phyloP scores from a whole-genome alignment of 1,140 invertebrate genomes.

The Zaprionus taronus region DNA sequence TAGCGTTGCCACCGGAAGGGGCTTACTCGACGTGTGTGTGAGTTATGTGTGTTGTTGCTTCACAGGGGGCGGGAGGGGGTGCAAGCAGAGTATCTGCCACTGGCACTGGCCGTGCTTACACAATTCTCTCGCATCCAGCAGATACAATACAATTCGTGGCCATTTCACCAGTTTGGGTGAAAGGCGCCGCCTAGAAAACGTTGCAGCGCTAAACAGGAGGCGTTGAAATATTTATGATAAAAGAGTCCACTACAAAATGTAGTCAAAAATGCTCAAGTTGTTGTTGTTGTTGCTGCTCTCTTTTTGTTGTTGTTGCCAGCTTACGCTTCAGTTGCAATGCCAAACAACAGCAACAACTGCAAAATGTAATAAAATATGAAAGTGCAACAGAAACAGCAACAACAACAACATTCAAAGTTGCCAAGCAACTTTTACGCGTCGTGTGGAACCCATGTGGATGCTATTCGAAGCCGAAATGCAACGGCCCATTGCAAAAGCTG shows the following conservation, averaged over 20 bases:
- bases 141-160: slow-evolving; percentile 45
- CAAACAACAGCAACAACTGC: slow-evolving; percentile 32
- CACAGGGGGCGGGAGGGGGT: slow-evolving; percentile 21
- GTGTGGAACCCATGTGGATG: slow-evolving; percentile 73
- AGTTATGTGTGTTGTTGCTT: slow-evolving; percentile 60
- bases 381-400: slow-evolving; percentile 58
- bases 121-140: slow-evolving; percentile 54
- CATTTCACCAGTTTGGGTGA: slow-evolving; percentile 52
- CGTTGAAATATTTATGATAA: slow-evolving; percentile 81
- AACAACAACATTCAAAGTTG: slow-evolving; percentile 49
- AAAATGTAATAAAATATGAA: slow-evolving; percentile 65
- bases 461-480: slow-evolving; percentile 47
- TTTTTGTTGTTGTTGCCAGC: slow-evolving; percentile 25
- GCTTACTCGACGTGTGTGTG: slow-evolving; percentile 17
- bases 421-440: slow-evolving; percentile 72
- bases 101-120: slow-evolving; percentile 47
- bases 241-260: slow-evolving; percentile 42
- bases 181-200: slow-evolving; percentile 63
- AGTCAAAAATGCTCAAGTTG: slow-evolving; percentile 23
- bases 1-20: slow-evolving; percentile 5
- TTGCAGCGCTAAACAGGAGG: slow-evolving; percentile 56
- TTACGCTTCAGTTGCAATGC: slow-evolving; percentile 56
- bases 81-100: slow-evolving; percentile 35
- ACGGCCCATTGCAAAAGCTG: slow-evolving; percentile 40
- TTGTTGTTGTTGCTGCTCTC: slow-evolving; percentile 22